Conservation (phyloP, 2,113 vertebrate genomes). For the Trogon melanurus region DNA sequence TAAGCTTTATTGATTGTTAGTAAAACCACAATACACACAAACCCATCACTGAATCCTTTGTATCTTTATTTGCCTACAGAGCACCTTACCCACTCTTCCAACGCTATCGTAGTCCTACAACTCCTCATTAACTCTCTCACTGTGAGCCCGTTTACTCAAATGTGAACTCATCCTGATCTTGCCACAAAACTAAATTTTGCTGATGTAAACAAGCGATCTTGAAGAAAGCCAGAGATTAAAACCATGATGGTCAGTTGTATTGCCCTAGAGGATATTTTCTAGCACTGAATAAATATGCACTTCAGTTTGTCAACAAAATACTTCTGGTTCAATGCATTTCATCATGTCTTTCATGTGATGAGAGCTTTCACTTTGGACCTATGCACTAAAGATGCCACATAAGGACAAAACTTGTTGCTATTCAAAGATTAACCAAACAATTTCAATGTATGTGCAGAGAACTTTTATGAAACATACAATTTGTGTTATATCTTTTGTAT, state of each 20-base stretch:
- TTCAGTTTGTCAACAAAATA: neutral
- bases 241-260: neutral
- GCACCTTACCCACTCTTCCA: neutral
- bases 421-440: neutral
- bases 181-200: neutral
- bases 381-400: neutral
- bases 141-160: neutral
- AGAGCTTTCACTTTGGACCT: neutral
- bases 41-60: neutral
- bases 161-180: neutral
- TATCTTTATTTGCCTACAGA: neutral
- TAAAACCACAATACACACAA: neutral
- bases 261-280: neutral
- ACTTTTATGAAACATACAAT: neutral
- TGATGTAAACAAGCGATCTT: neutral
- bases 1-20: neutral
- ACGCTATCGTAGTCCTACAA: neutral
- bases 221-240: neutral
- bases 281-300: fast-evolving
- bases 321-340: neutral
- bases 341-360: neutral
- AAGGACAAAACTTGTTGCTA: neutral
- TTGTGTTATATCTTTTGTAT: neutral
- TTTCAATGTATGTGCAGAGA: neutral
- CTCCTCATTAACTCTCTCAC: neutral